phyloP scores from a whole-genome alignment of 2,888 invertebrate genomes.

The Hedya salicella region DNA sequence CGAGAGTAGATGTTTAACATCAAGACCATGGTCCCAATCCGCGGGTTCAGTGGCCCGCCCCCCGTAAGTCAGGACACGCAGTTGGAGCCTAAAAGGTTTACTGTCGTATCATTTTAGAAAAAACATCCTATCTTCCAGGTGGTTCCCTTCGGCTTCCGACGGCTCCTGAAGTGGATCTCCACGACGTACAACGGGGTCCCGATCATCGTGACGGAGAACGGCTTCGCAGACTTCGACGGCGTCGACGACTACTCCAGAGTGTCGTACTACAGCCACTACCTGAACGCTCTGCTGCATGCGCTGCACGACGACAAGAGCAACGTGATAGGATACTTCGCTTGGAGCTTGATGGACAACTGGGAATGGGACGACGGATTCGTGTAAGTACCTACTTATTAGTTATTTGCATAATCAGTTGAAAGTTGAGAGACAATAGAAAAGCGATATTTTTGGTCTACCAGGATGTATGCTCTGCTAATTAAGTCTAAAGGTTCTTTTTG shows the following conservation, averaged over 20 bases:
- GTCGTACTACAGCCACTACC: slow-evolving; percentile 84
- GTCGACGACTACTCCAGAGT: slow-evolving; percentile 83
- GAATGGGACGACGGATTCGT: slow-evolving; percentile 92
- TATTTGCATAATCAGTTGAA: neutral
- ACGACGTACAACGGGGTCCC: slow-evolving; percentile 80
- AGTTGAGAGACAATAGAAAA: too few species aligned
- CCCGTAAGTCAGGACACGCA: too few species aligned
- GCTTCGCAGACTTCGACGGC: slow-evolving; percentile 81
- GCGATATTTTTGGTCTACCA: too few species aligned
- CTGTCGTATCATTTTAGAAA: too few species aligned
- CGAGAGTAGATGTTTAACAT: too few species aligned
- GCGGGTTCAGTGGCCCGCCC: too few species aligned
- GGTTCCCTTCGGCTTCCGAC: slow-evolving; percentile 85
- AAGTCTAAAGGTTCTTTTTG: too few species aligned
- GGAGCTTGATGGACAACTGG: slow-evolving; percentile 94
- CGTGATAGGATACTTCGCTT: slow-evolving; percentile 89
- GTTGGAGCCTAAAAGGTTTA: too few species aligned
- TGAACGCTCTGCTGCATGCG: slow-evolving; percentile 77
- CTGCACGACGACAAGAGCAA: slow-evolving; percentile 86
- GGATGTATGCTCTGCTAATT: too few species aligned
- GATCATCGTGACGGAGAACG: slow-evolving; percentile 84
- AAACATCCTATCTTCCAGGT: slow-evolving; percentile 63
- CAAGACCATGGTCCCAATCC: too few species aligned
- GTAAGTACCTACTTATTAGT: slow-evolving; percentile 73
- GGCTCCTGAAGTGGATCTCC: slow-evolving; percentile 82